Percentiles rank a stretch among this genome's conserved stretches.
phyloP scores from a whole-genome alignment of 2,888 invertebrate genomes.

The Margaritifera margaritifera region DNA sequence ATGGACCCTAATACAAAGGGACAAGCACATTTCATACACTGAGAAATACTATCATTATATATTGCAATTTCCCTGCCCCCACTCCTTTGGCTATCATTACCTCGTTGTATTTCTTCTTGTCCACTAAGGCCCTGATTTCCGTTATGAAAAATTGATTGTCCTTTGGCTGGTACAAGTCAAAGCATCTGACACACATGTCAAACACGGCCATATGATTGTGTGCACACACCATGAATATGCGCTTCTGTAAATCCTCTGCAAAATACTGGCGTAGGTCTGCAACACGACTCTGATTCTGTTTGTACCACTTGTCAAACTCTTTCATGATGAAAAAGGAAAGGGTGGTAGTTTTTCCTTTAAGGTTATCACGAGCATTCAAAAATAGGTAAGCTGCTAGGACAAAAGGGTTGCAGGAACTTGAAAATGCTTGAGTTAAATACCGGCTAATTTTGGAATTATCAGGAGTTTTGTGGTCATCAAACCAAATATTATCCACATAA shows the following conservation, averaged over 20 bases:
- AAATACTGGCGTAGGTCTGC: not conserved
- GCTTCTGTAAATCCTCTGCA: slow-evolving; percentile 30
- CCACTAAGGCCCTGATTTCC: slow-evolving; percentile 37
- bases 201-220: slow-evolving; percentile 51
- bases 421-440: slow-evolving; percentile 26
- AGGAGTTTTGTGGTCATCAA: slow-evolving; percentile 28
- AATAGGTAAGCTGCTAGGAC: slow-evolving; percentile 36
- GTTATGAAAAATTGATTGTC: slow-evolving; percentile 55
- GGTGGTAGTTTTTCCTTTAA: slow-evolving; percentile 47
- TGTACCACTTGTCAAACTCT: slow-evolving; percentile 52
- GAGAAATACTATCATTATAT: slow-evolving; percentile 28
- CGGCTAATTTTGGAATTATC: slow-evolving; percentile 33
- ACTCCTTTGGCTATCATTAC: slow-evolving; percentile 25
- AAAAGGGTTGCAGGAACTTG: slow-evolving; percentile 41
- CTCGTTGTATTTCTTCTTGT: slow-evolving; percentile 55
- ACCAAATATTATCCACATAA: slow-evolving; percentile 41
- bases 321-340: slow-evolving; percentile 48
- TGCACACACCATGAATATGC: slow-evolving; percentile 45
- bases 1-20: too few species aligned
- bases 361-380: slow-evolving; percentile 37
- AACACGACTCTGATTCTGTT: slow-evolving; percentile 13
- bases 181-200: slow-evolving; percentile 52
- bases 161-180: slow-evolving; percentile 46
- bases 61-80: slow-evolving; percentile 28
- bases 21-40: too few species aligned